Evolutionary conservation across 23 tunicate species (phyloP).

Genomic region (Ciona savignyi): DNA sequence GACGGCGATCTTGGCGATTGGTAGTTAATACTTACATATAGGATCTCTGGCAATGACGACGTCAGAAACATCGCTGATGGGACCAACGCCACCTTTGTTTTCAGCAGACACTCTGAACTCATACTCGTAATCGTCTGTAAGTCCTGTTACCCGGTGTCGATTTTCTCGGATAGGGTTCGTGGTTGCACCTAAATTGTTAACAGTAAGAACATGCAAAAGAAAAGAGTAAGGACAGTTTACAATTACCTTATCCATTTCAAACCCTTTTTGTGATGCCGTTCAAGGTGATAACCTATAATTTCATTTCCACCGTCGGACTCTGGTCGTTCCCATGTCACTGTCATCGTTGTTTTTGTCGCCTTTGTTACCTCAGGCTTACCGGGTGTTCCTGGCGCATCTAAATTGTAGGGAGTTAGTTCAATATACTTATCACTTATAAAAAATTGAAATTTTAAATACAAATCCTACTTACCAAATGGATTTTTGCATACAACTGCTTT

Average conservation of each 20-base stretch:
- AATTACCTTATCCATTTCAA: slow-evolving; percentile 77
- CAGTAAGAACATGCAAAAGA: background rate
- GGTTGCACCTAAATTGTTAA: slow-evolving; percentile 57
- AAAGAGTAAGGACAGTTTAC: background rate
- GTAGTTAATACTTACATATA: slow-evolving; percentile 57
- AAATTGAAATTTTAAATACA: too few relatives aligned
- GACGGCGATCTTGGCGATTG: too few relatives aligned
- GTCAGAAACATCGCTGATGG: slow-evolving; percentile 44
- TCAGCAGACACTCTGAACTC: slow-evolving; percentile 84
- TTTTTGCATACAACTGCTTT: slow-evolving; percentile 56
- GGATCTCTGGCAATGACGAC: slow-evolving; percentile 40
- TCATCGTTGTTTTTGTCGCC: slow-evolving; percentile 48
- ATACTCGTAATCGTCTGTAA: slow-evolving; percentile 66
- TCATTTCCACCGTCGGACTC: slow-evolving; percentile 80
- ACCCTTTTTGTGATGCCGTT: slow-evolving; percentile 61
- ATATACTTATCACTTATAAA: too few relatives aligned
- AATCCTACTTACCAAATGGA: slow-evolving; percentile 66
- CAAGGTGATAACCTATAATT: slow-evolving; percentile 73
- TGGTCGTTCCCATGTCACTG: slow-evolving; percentile 87
- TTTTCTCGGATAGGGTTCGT: slow-evolving; percentile 70
- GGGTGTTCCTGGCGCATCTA: slow-evolving; percentile 87
- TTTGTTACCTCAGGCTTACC: slow-evolving; percentile 47
- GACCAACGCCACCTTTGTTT: slow-evolving; percentile 83
- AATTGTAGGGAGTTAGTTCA: too few relatives aligned
- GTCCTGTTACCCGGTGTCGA: slow-evolving; percentile 57